Base-by-base conservation (phyloP, 2,888 invertebrate species). In the Nemapogon koenigi region DNA sequence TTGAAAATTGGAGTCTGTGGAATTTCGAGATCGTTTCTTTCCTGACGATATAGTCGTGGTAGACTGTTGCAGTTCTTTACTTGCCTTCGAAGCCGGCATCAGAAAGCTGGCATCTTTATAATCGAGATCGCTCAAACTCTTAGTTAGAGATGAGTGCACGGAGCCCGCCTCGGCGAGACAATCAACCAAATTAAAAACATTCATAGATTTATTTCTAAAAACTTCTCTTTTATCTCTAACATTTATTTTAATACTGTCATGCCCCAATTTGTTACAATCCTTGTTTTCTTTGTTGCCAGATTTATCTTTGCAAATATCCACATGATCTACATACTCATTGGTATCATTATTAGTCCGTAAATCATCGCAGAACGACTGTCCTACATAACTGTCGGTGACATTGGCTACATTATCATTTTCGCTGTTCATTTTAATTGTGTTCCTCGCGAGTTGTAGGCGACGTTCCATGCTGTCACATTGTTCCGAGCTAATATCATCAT, bases 191-290 rank as follows among this genome's bases (percentile, higher is more conserved):
- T 75, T 76, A 52, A 75, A 76, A 38, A 76, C 71, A 46, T 78
- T 78, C 51, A 72, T 68, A 26, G 76, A 76, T 50, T 75, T 78
- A 60, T 78, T 76, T 55, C 62, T 69, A 62, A 78, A 78, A 14
- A 76, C 76, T 59, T 76, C 78, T 53, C 76, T 58, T 45, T 76
- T 76, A 50, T 70, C 71, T 52, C 70, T 73, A 38, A 50, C 50
- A 45, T 58, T 60, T 37, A 52, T 46, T 54, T 54, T 61, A 46
- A 58, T 48, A 18, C 59, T 50, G 26, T 55, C 60, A 18, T 64
- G 58, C 37, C 62, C 49, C 16, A 59, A 46, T 43, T 61, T 62
- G 16, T 62, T 50, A 42, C 59, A 43, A 36, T 64, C 59, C 45
- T 67, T 67, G 44, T 78, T 78, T 53, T 78, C 78, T 53, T 78